Conservation (phyloP, 2,888 invertebrate species). For the Erebia aethiops region DNA sequence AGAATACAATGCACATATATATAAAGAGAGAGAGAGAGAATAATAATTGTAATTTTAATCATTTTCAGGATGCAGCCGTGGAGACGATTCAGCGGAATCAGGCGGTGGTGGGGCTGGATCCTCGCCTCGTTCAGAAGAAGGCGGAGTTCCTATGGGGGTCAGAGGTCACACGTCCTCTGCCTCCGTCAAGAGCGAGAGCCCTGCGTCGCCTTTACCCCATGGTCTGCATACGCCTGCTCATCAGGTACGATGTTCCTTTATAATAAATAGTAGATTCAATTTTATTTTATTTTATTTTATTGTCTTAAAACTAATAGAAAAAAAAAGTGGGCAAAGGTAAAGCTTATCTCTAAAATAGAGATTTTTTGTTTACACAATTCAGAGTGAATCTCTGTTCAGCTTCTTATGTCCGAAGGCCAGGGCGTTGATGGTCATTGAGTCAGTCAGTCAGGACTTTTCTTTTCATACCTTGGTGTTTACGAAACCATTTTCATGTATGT, state of each 20-base stretch:
- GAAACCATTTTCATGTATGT: too few species aligned
- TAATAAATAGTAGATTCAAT: neutral
- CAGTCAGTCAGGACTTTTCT: too few species aligned
- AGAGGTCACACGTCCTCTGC: conserved; percentile 94
- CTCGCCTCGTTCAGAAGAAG: conserved; percentile 78
- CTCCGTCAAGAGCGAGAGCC: conserved; percentile 93
- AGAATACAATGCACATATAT: too few species aligned
- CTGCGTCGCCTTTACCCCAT: conserved; percentile 76
- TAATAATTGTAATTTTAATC: neutral
- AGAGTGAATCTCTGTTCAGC: too few species aligned
- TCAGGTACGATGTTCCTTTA: conserved; percentile 58
- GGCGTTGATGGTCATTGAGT: too few species aligned
- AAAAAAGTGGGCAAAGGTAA: too few species aligned
- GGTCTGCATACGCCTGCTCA: conserved; percentile 73
- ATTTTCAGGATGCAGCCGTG: conserved; percentile 80
- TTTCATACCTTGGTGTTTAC: too few species aligned
- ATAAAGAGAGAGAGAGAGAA: too few species aligned
- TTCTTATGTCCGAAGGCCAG: too few species aligned
- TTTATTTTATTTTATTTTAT: neutral
- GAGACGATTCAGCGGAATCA: conserved; percentile 81
- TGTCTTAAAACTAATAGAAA: too few species aligned
- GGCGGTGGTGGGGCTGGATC: conserved; percentile 83
- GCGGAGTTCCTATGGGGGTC: conserved; percentile 82
- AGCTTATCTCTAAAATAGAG: too few species aligned
- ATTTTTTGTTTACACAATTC: too few species aligned